These are phyloP conservation scores for Lepidochrysops patricia DNA, from an alignment of 2,888 invertebrate genomes.

Conservation along the genomic window DNA sequence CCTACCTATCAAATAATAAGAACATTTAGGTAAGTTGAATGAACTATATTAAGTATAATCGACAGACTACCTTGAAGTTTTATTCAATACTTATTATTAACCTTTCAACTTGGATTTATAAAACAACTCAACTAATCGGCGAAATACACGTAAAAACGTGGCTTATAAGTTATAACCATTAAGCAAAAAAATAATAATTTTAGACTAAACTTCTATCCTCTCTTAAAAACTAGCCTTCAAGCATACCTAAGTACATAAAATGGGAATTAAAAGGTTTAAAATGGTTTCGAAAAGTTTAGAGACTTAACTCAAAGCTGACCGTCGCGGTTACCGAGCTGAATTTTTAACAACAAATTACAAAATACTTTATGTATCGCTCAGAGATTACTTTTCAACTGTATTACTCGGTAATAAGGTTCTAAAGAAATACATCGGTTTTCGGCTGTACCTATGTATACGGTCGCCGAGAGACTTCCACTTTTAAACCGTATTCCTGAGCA, in stretches of 20 bases:
- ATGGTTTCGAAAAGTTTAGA: slow-evolving; percentile 75
- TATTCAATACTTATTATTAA: too few relatives aligned
- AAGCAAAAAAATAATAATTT: too few relatives aligned
- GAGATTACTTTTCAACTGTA: not conserved
- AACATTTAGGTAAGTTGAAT: too few relatives aligned
- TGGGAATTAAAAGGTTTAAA: slow-evolving; percentile 89
- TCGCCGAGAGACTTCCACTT: not conserved
- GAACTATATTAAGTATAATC: too few relatives aligned
- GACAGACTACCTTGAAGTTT: too few relatives aligned
- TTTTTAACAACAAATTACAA: slow-evolving; percentile 52
- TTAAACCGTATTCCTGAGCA: not conserved
- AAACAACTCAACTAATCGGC: too few relatives aligned
- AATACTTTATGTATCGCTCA: slow-evolving; percentile 36
- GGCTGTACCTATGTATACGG: not conserved
- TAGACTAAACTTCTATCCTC: too few relatives aligned
- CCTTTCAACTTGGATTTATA: too few relatives aligned
- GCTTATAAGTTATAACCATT: too few relatives aligned
- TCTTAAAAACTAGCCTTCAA: too few relatives aligned
- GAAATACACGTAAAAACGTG: too few relatives aligned
- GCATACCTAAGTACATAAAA: not conserved
- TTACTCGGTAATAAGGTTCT: not conserved
- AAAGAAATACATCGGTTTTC: not conserved
- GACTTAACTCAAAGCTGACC: slow-evolving; percentile 29
- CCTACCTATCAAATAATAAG: too few relatives aligned
- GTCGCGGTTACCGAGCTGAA: slow-evolving; percentile 45